Evolutionary conservation across 2,888 invertebrate species (phyloP).

Genomic region (Lathronympha strigana): DNA sequence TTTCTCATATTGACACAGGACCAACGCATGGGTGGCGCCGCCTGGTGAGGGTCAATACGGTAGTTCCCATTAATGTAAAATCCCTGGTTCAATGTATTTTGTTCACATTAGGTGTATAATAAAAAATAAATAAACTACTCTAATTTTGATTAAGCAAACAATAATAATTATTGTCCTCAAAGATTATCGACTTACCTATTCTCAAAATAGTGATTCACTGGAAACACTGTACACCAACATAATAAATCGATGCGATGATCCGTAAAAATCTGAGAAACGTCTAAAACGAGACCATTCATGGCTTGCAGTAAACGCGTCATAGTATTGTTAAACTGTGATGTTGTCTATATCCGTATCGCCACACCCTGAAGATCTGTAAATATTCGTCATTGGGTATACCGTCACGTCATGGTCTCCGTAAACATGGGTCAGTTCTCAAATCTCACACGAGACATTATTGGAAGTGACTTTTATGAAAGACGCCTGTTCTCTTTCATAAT

Average conservation of each 20-base stretch:
- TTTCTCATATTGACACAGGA: no score
- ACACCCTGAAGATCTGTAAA: conserved; percentile 29
- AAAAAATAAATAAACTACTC: no score
- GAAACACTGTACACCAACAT: not conserved
- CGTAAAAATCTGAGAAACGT: conserved; percentile 25
- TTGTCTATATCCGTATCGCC: not conserved
- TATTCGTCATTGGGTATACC: conserved; percentile 28
- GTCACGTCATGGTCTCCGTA: conserved; percentile 12
- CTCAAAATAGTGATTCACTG: not conserved
- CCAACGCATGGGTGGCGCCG: no score
- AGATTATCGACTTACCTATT: not conserved
- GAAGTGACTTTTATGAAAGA: conserved; percentile 25
- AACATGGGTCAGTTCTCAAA: conserved; percentile 10
- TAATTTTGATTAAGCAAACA: not conserved
- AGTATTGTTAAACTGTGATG: not conserved
- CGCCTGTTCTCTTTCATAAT: conserved; percentile 3
- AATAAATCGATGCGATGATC: conserved; percentile 1
- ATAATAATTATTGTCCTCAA: no score
- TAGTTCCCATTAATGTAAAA: no score
- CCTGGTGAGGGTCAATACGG: no score
- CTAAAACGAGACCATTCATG: conserved; percentile 16
- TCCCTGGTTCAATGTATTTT: no score
- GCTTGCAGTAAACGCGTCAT: conserved; percentile 33
- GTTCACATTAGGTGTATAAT: no score
- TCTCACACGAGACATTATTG: conserved; percentile 13